These are phyloP conservation scores for Acrobeloides nanus DNA, from an alignment of 2,888 invertebrate genomes.

Conservation along the genomic window DNA sequence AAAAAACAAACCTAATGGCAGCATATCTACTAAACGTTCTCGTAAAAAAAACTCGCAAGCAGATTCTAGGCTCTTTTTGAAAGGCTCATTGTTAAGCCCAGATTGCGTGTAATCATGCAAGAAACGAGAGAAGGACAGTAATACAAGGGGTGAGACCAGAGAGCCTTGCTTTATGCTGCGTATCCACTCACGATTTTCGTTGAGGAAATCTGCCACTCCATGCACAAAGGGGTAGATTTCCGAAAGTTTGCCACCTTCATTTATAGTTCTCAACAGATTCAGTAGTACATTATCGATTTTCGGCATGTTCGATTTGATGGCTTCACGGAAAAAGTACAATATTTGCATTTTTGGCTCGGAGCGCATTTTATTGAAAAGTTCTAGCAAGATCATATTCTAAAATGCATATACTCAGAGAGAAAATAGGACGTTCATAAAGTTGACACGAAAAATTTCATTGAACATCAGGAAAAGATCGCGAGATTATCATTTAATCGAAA, in stretches of 20 bases:
- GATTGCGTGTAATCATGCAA: constrained; percentile 15
- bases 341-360: constrained; percentile 13
- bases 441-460: too few species aligned
- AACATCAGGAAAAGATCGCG: too few species aligned
- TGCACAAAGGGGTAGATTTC: constrained; percentile 14
- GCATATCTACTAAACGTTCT: constrained; percentile 20
- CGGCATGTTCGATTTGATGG: constrained; percentile 26
- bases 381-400: constrained; percentile 18
- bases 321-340: constrained; percentile 27
- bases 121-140: constrained; percentile 20
- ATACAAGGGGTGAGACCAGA: constrained; percentile 9
- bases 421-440: too few species aligned
- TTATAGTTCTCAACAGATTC: constrained; percentile 26
- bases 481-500: too few species aligned
- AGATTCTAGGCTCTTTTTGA: constrained; percentile 9
- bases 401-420: constrained; percentile 2
- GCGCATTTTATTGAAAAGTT: constrained; percentile 14
- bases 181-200: constrained; percentile 18
- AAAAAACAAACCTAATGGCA: too few species aligned
- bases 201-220: constrained; percentile 15
- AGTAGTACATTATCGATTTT: constrained; percentile 34
- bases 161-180: constrained; percentile 15
- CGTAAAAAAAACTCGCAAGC: constrained; percentile 13
- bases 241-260: constrained; percentile 17
- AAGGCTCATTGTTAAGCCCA: not conserved